phyloP scores from a whole-genome alignment of 2,113 vertebrate genomes.

The Centropus unirufus region DNA sequence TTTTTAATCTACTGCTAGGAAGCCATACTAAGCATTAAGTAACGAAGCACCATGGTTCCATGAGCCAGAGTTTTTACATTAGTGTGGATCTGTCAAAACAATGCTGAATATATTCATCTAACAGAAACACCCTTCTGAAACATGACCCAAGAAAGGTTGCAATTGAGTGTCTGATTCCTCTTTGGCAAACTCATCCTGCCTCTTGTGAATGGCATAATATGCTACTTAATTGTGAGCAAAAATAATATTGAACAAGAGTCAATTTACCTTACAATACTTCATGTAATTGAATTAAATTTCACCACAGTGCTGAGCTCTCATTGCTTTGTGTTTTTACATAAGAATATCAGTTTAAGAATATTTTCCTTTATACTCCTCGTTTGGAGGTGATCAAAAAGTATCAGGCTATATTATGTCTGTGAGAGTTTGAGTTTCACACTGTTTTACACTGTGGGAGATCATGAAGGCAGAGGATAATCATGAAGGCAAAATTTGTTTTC shows the following conservation, averaged over 20 bases:
- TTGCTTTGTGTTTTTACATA: neutral
- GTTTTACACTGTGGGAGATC: neutral
- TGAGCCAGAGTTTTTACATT: neutral
- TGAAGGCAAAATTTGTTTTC: neutral
- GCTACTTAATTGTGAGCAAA: neutral
- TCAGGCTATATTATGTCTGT: neutral
- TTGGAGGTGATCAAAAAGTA: neutral
- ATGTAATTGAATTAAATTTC: neutral
- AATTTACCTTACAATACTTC: neutral
- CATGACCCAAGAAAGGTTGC: neutral
- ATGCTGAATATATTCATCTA: neutral
- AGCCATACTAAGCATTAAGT: neutral
- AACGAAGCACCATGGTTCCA: neutral
- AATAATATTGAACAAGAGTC: neutral
- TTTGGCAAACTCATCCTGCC: neutral
- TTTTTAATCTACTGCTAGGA: slow-evolving; percentile 38
- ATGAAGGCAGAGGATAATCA: neutral
- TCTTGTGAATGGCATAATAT: neutral
- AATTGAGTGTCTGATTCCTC: neutral
- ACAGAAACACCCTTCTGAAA: neutral
- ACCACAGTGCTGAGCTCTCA: neutral
- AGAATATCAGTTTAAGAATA: neutral
- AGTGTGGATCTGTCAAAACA: neutral
- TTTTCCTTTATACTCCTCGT: neutral
- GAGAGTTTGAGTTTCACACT: neutral